Base-by-base conservation (phyloP, 2,113 vertebrate species). In the Heterochromis multidens region DNA sequence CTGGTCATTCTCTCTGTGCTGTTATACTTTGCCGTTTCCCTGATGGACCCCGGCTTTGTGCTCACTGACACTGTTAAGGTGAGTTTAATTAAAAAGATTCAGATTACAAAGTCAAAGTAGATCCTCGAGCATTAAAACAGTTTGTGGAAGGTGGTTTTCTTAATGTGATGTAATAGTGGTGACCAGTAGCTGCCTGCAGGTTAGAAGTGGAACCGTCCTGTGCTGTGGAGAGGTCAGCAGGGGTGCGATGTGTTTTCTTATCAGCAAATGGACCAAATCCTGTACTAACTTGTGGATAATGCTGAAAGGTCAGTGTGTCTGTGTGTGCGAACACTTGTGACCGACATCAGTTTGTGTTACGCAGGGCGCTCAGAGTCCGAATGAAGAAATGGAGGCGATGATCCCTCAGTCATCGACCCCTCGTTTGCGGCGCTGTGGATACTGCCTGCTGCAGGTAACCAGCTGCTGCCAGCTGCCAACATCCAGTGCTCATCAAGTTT, bases 1-100 rank as follows among this genome's bases (percentile, higher is more conserved):
- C 87, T 98, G 35, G 97, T 98, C 0, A 83, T 97, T 58, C 93
- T 96, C 86, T 99, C 98, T 0, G 93, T 98, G 35, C 89, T 98
- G 78, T 94, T 99, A 4, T 98, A 99, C 92, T 97, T 97, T 37
- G 95, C 87, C 0, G 97, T 99, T 77, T 99, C 98, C 0, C 95
- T 99, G 17, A 99, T 99, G 98, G 98, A 99, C 65, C 98, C 98
- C 0, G 98, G 98, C 4, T 99, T 97, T 4, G 96, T 99, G 33
- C 95, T 94, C 8, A 27, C 93, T 2, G 96, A 97, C 81, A 57
- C 85, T 1, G 80, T 85, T 7, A 93, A 94, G 93, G 93, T 96
- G 21, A 61, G 43, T 43, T 17, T 1, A 57, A 33, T 77, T 21
- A 4, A 60, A 62, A 37, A 25, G 49, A 49, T 12, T 31, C 13